Evolutionary conservation across 2,888 invertebrate genomes (phyloP).

Genomic region (Mythimna albipuncta): DNA sequence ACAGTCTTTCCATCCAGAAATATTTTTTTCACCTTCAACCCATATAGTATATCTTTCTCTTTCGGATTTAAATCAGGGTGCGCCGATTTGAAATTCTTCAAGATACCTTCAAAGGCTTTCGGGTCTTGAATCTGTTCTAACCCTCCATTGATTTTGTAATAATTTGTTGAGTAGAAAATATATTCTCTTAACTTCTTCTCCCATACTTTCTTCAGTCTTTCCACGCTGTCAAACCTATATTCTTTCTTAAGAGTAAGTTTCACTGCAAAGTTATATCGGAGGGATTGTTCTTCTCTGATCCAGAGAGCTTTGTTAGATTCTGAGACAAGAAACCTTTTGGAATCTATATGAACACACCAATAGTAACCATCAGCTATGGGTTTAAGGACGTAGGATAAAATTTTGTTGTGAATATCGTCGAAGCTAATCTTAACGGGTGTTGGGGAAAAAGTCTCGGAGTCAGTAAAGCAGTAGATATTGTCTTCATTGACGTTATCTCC

Average conservation of each 20-base stretch:
- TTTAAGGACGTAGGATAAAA: constrained; percentile 66
- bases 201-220: constrained; percentile 69
- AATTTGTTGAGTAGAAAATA: constrained; percentile 78
- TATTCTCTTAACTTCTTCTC: constrained; percentile 78
- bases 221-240: constrained; percentile 62
- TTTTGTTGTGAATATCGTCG: constrained; percentile 65
- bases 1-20: constrained; percentile 77
- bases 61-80: constrained; percentile 66
- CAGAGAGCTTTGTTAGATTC: constrained; percentile 81
- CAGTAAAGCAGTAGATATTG: constrained; percentile 82
- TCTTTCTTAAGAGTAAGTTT: constrained; percentile 70
- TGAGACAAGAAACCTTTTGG: constrained; percentile 71
- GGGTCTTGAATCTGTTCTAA: constrained; percentile 54
- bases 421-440: constrained; percentile 70
- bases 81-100: constrained; percentile 68
- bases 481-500: constrained; percentile 70
- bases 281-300: constrained; percentile 75
- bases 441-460: constrained; percentile 78
- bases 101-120: constrained; percentile 58
- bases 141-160: constrained; percentile 68
- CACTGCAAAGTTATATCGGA: constrained; percentile 77
- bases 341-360: constrained; percentile 83
- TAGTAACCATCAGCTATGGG: constrained; percentile 83
- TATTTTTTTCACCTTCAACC: constrained; percentile 75
- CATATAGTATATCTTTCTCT: constrained; percentile 69